A percentile compares a stretch with the other conserved stretches of the same genome.
These are phyloP conservation scores for Conger conger DNA, from an alignment of 2,113 vertebrate genomes.

Conservation along the genomic window DNA sequence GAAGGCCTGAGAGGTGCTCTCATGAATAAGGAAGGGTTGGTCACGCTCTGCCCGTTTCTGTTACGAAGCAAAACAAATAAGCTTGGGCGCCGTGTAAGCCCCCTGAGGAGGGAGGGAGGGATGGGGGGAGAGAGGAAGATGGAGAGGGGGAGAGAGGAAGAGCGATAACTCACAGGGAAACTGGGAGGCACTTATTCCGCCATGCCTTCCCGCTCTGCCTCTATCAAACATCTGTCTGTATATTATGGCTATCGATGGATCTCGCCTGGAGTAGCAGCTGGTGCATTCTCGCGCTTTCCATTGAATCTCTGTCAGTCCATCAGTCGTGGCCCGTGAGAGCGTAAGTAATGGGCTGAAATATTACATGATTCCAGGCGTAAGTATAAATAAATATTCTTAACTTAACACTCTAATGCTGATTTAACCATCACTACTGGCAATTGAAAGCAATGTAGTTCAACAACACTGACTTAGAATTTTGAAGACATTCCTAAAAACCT, in stretches of 20 bases:
- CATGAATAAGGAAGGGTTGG: background rate
- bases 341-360: background rate
- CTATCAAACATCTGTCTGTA: background rate
- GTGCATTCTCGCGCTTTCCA: background rate
- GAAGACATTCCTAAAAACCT: too few relatives aligned
- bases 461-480: too few relatives aligned
- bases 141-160: too few relatives aligned
- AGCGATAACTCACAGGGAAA: background rate
- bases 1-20: background rate
- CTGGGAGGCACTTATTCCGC: background rate
- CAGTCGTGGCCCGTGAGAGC: background rate
- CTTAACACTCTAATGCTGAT: too few relatives aligned
- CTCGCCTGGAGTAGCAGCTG: background rate
- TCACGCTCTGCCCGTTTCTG: conserved; percentile 1
- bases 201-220: background rate
- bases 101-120: conserved; percentile 1
- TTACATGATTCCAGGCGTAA: too few relatives aligned
- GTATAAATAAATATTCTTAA: too few relatives aligned
- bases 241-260: background rate
- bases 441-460: too few relatives aligned
- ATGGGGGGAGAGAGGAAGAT: too few relatives aligned
- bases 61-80: background rate
- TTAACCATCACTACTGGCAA: too few relatives aligned
- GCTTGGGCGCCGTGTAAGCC: background rate
- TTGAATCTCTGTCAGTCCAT: background rate